Percentiles rank a stretch among this genome's conserved stretches.
Evolutionary conservation across 2,797 vertebrate genomes (phyloP).

Genomic region (Phrynocephalus vlangalii): DNA sequence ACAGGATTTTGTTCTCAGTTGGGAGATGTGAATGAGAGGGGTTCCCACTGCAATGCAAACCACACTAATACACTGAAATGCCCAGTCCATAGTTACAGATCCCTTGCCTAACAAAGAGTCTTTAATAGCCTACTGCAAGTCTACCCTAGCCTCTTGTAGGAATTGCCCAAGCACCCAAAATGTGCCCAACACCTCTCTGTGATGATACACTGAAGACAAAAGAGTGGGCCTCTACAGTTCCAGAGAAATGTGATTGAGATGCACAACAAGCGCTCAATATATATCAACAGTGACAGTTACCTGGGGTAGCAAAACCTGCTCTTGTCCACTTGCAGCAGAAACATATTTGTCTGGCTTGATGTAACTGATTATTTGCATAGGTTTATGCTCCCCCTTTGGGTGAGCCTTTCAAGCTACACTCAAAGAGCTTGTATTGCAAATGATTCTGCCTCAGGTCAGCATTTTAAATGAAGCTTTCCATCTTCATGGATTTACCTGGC

Average conservation of each 20-base stretch:
- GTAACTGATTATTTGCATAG: constrained; percentile 28
- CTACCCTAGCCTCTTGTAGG: background rate
- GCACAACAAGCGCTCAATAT: background rate
- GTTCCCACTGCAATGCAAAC: background rate
- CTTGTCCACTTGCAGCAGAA: constrained; percentile 15
- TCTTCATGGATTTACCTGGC: background rate
- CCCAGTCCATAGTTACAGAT: background rate
- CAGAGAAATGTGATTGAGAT: background rate
- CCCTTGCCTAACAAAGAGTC: background rate
- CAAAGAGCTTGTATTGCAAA: constrained; percentile 42
- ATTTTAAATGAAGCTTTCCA: constrained; percentile 27
- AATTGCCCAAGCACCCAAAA: background rate
- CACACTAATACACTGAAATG: background rate
- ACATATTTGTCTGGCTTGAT: constrained; percentile 20
- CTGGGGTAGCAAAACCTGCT: constrained; percentile 42
- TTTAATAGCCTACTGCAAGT: background rate
- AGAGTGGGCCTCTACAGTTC: background rate
- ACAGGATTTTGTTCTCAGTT: background rate
- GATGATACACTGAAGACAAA: background rate
- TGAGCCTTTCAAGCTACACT: constrained; percentile 33
- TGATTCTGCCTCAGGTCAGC: constrained; percentile 16
- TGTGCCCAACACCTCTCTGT: background rate
- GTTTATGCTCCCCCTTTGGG: background rate
- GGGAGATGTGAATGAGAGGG: background rate
- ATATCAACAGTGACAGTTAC: constrained; percentile 21